Evolutionary conservation across 2,888 invertebrate species (phyloP), one percentile per base, ranked within the genome.

Genomic region (Microctonus hyperodae): DNA sequence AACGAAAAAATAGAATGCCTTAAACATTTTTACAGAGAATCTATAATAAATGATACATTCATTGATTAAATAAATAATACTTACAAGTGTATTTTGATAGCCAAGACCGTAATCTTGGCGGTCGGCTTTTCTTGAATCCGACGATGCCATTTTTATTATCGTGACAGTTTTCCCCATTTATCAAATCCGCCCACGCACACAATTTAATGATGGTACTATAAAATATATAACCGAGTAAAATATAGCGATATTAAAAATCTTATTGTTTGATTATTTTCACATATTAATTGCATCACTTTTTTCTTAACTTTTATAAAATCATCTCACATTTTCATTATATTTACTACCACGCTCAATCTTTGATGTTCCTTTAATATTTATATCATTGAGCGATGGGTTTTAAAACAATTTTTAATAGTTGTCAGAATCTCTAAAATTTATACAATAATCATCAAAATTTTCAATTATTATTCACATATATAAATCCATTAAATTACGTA

Each of bases 11-110:
- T n/a, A n/a, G n/a, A n/a, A n/a, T n/a, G n/a, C n/a, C n/a, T n/a
- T n/a, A n/a, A n/a, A n/a, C n/a, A n/a, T n/a, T n/a, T n/a, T n/a
- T n/a, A n/a, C n/a, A n/a, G n/a, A n/a, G n/a, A n/a, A n/a, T n/a
- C n/a, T n/a, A n/a, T n/a, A n/a, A n/a, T n/a, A n/a, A n/a, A n/a
- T n/a, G n/a, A n/a, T n/a, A n/a, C n/a, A n/a, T n/a, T n/a, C n/a
- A n/a, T n/a, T n/a, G n/a, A n/a, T n/a, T n/a, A n/a, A n/a, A n/a
- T n/a, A n/a, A n/a, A n/a, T n/a, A n/a, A 9, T 51, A 87, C 89
- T 89, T 77, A 90, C 90, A 88, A 90, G 87, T 53, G 90, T 90
- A 75, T 90, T 89, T 81, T 90, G 90, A 77, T 90, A 90, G 61
- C 92, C 92, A 78, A 92, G 84, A 68, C 91, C 91, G 68, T 88